Percentiles rank a stretch among this genome's conserved stretches.
These are phyloP conservation scores for Percopsis omiscomaycus DNA, from an alignment of 2,797 vertebrate genomes.

Conservation along the genomic window DNA sequence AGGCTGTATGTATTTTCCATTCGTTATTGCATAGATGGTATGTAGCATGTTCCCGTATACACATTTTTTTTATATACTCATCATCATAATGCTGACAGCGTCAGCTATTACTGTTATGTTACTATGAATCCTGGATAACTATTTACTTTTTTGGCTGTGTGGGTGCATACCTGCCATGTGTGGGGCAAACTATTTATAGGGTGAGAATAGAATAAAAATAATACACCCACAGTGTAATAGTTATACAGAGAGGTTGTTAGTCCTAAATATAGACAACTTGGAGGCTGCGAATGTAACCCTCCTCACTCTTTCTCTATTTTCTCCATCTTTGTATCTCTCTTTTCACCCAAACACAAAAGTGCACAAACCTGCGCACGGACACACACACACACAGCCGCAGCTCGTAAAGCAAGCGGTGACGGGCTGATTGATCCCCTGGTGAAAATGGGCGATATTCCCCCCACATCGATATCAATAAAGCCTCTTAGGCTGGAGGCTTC, in stretches of 20 bases:
- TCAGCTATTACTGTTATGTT: too few species aligned
- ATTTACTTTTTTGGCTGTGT: too few species aligned
- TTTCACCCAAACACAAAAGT: conserved; percentile 7
- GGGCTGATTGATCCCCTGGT: conserved; percentile 80
- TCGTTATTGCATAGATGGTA: too few species aligned
- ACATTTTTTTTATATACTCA: too few species aligned
- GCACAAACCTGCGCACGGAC: conserved; percentile 27
- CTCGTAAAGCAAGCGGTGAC: conserved; percentile 75
- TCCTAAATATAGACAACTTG: background rate
- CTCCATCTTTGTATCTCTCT: conserved; percentile 13
- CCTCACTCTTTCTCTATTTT: background rate
- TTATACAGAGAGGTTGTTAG: background rate
- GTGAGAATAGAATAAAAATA: too few species aligned
- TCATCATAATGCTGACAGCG: too few species aligned
- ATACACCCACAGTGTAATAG: too few species aligned
- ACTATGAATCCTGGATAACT: too few species aligned
- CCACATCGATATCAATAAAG: conserved; percentile 84
- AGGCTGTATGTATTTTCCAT: too few species aligned
- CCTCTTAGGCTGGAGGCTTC: conserved; percentile 79
- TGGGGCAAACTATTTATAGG: too few species aligned
- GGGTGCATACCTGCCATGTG: too few species aligned
- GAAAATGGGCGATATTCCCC: conserved; percentile 82
- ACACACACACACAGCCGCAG: conserved; percentile 41
- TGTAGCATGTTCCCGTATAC: too few species aligned
- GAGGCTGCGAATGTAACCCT: background rate